Conservation (phyloP, 2,888 invertebrate genomes). For the Leucophenga montana region DNA sequence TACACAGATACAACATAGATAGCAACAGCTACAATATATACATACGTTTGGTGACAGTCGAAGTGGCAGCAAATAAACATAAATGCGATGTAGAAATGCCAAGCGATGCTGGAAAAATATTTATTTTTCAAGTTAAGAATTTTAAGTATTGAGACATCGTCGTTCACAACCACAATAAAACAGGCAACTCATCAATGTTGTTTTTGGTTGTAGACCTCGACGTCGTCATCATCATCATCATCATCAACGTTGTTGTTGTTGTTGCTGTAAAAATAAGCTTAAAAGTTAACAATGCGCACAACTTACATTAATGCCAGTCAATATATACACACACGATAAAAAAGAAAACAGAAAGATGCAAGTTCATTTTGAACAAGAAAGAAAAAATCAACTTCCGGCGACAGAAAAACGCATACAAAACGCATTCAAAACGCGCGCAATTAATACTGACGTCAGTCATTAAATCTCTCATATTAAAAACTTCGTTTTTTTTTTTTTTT, state of each 20-base stretch:
- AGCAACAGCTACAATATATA: constrained; percentile 22
- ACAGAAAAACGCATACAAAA: constrained; percentile 31
- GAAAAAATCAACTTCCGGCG: constrained; percentile 57
- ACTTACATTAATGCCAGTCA: constrained; percentile 7
- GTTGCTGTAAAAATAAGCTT: constrained; percentile 64
- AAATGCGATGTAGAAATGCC: constrained; percentile 61
- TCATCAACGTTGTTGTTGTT: too few species aligned
- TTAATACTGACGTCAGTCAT: too few species aligned
- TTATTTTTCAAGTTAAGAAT: constrained; percentile 70
- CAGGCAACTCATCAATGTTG: constrained; percentile 12
- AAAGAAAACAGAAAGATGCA: constrained; percentile 48
- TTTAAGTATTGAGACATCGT: constrained; percentile 66
- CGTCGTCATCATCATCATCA: too few species aligned
- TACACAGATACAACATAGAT: constrained; percentile 33
- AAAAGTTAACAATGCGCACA: constrained; percentile 59
- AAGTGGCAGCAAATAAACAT: background rate
- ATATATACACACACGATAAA: constrained; percentile 44
- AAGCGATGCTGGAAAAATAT: constrained; percentile 71
- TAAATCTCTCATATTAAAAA: too few species aligned
- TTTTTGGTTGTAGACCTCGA: constrained; percentile 22
- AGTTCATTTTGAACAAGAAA: constrained; percentile 63
- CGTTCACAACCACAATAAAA: constrained; percentile 49
- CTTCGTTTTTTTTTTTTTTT: too few species aligned
- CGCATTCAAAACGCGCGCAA: constrained; percentile 27
- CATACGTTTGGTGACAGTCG: background rate